A percentile compares a stretch with the other conserved stretches of the same genome.
Evolutionary conservation across 2,888 invertebrate genomes (phyloP).

Genomic region (Pollenia griseotomentosa): DNA sequence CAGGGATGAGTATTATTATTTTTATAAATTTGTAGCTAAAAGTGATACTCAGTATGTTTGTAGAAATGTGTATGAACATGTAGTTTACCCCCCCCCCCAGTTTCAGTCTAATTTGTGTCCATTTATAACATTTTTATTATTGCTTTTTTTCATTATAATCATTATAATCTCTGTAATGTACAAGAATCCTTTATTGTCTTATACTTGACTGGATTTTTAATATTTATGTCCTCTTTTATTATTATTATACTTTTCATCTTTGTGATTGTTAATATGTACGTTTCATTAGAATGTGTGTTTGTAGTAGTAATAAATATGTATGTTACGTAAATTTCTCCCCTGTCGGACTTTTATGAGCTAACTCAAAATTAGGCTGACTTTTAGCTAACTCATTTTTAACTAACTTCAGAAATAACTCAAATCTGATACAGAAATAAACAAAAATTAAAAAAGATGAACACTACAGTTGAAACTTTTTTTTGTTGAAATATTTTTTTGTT

Average conservation of each 20-base stretch:
- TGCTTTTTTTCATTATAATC: conserved; percentile 1
- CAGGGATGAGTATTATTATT: conserved; percentile 3
- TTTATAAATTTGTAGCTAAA: background rate
- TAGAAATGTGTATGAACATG: background rate
- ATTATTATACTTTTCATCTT: conserved; percentile 4
- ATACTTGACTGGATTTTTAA: conserved; percentile 68
- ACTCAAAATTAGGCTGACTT: no score
- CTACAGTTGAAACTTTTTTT: no score
- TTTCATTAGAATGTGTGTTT: background rate
- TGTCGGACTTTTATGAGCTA: no score
- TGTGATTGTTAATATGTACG: conserved; percentile 7
- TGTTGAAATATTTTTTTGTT: no score
- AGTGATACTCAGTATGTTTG: no score
- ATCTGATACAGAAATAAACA: no score
- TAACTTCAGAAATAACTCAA: no score
- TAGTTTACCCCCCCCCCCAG: background rate
- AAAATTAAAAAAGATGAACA: no score
- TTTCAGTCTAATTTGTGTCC: background rate
- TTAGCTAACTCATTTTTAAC: no score
- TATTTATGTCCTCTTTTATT: conserved; percentile 63
- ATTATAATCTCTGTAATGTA: conserved; percentile 48
- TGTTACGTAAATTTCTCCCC: conserved; percentile 25
- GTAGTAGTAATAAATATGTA: conserved; percentile 20
- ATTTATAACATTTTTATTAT: background rate
- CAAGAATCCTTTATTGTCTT: conserved; percentile 60